Evolutionary conservation across 2,113 vertebrate genomes (phyloP), one percentile per base, ranked within the genome.

Genomic region (Aix galericulata): DNA sequence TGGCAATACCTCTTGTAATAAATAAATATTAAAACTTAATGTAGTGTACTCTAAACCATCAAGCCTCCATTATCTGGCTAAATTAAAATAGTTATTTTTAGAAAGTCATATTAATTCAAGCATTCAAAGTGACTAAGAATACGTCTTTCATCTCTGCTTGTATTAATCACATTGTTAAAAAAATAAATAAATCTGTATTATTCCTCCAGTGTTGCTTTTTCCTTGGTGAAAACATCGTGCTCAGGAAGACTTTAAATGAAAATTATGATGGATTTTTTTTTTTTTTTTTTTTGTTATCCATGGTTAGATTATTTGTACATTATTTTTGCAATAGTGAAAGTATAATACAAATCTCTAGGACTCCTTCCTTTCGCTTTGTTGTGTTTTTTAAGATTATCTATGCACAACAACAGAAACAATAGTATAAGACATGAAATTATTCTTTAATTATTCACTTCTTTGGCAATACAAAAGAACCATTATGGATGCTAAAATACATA

Each of bases 401-500:
- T 32, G 15, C 32, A 32, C 31, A 92, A 13, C 8, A 62, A 50
- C 3, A 63, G 36, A 60, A 46, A 1, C 8, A 42, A 1, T 6
- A 4, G 2, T 17, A 29, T 29, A 69, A 76, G 22, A 62, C 11
- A 18, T 74, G 55, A 68, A 92, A 81, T 58, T 31, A 20, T 8
- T 48, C 29, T 69, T 58, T 48, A 34, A 18, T n/a, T 68, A 23
- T 6, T 91, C 13, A 3, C 11, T 72, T 91, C 78, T 72, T 38
- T 12, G 14, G 22, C n/a, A 46, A 31, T 22, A 11, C 5, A 63
- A 66, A 85, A 71, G 12, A 72, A 6, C 8, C 5, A 3, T 48
- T 38, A 21, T 26, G 11, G 31, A 36, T 62, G 13, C 5, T 10
- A 42, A 4, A 79, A 36, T 3, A 16, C 0, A 1, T 44, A n/a